Percentiles rank a stretch among this genome's conserved stretches.
Conservation (phyloP, 2,888 invertebrate species). For the Strigamia crassipes region DNA sequence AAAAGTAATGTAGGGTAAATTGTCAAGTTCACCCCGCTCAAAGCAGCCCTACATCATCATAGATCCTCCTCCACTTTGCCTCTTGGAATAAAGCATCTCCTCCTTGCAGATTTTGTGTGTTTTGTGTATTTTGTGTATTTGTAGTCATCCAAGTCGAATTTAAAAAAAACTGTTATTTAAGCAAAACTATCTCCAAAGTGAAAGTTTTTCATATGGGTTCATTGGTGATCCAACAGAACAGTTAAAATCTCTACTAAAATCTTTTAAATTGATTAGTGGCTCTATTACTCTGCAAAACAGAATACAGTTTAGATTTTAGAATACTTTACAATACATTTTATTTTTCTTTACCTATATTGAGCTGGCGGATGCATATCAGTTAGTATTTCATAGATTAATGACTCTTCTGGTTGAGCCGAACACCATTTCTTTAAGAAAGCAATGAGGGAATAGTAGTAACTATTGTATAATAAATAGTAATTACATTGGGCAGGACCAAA, state of each 20-base stretch:
- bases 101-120: too few relatives aligned
- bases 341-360: not conserved
- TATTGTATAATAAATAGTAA: not conserved
- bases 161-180: too few relatives aligned
- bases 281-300: not conserved
- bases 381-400: not conserved
- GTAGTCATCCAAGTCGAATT: too few relatives aligned
- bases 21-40: too few relatives aligned
- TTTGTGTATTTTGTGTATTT: too few relatives aligned
- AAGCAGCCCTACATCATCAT: too few relatives aligned
- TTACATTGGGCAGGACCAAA: too few relatives aligned
- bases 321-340: not conserved
- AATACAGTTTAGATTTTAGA: too few relatives aligned
- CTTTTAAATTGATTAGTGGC: not conserved
- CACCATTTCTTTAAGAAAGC: not conserved
- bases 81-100: too few relatives aligned
- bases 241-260: not conserved
- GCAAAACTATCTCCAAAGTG: not conserved
- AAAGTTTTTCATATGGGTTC: not conserved
- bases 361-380: not conserved
- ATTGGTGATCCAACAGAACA: not conserved
- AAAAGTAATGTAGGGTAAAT: too few relatives aligned
- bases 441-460: too few relatives aligned
- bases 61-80: too few relatives aligned
- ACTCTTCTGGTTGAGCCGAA: not conserved